A percentile compares a stretch with the other conserved stretches of the same genome.
phyloP scores from a whole-genome alignment of 2,888 invertebrate genomes.

The Belgica antarctica region DNA sequence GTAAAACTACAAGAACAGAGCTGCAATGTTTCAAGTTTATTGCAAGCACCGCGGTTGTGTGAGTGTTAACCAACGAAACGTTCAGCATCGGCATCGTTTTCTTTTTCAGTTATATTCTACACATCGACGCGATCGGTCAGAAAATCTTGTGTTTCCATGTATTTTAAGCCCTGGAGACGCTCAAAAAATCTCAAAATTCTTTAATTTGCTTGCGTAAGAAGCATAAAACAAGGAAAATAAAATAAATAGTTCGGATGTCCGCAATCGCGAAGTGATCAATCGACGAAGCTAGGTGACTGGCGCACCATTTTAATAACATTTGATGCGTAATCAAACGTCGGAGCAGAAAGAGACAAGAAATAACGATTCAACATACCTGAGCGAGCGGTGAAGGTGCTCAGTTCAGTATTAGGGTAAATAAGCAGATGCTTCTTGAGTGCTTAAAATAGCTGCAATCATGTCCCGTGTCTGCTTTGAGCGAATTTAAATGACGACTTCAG shows the following conservation, averaged over 20 bases:
- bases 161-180: neutral
- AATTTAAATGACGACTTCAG: no score
- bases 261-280: neutral
- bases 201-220: neutral
- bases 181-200: neutral
- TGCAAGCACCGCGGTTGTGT: neutral
- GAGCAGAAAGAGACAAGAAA: slow-evolving; percentile 12
- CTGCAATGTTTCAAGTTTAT: neutral
- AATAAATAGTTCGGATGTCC: neutral
- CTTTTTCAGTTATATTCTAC: slow-evolving; percentile 26
- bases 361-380: slow-evolving; percentile 5
- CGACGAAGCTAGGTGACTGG: neutral
- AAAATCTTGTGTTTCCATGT: neutral
- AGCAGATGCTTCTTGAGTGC: slow-evolving; percentile 24
- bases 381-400: neutral
- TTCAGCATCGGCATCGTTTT: slow-evolving; percentile 9
- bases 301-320: slow-evolving; percentile 7
- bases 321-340: slow-evolving; percentile 4
- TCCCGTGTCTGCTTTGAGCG: slow-evolving; percentile 25
- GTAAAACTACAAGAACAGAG: neutral
- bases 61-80: slow-evolving; percentile 12
- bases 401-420: slow-evolving; percentile 12
- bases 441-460: slow-evolving; percentile 31
- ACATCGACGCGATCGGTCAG: slow-evolving; percentile 3
- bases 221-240: neutral